phyloP scores from a whole-genome alignment of 2,797 vertebrate species.

The Florisuga fusca region DNA sequence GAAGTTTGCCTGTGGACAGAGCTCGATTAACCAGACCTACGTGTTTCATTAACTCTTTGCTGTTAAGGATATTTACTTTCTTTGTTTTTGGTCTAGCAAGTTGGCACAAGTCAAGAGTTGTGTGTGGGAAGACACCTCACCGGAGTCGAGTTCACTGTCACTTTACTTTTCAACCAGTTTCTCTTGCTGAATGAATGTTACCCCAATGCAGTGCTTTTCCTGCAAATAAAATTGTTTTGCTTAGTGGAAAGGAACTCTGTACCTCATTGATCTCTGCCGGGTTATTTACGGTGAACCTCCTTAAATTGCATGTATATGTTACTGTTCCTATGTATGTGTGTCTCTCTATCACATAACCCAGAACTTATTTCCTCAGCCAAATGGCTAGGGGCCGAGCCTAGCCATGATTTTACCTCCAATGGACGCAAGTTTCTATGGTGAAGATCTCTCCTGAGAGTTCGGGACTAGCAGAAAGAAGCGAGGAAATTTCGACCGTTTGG shows the following conservation, averaged over 20 bases:
- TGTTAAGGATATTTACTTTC: constrained; percentile 39
- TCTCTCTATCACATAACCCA: constrained; percentile 99
- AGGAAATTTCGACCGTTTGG: constrained; percentile 98
- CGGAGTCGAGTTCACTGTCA: constrained; percentile 47
- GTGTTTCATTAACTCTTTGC: constrained; percentile 28
- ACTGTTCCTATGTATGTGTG: constrained; percentile 96
- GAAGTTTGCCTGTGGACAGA: constrained; percentile 52
- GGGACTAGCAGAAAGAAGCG: constrained; percentile 96
- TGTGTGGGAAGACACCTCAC: constrained; percentile 64
- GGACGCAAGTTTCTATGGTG: constrained; percentile 95
- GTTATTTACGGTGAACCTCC: constrained; percentile 84
- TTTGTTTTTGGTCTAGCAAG: constrained; percentile 66
- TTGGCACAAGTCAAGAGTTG: constrained; percentile 65
- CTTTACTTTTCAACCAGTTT: constrained; percentile 51
- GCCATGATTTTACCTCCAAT: constrained; percentile 94
- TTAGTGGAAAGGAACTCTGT: constrained; percentile 18
- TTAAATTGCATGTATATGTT: constrained; percentile 88
- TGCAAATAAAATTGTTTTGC: constrained; percentile 2
- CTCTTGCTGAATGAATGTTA: constrained; percentile 21
- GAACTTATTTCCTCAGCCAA: constrained; percentile 97
- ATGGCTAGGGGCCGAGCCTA: constrained; percentile 97
- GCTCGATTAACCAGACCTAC: constrained; percentile 47
- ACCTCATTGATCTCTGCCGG: constrained; percentile 16
- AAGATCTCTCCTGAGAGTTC: constrained; percentile 98
- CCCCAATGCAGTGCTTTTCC: constrained; percentile 26